Evolutionary conservation across 2,797 vertebrate species (phyloP).

Genomic region (Bradypodion ventrale): DNA sequence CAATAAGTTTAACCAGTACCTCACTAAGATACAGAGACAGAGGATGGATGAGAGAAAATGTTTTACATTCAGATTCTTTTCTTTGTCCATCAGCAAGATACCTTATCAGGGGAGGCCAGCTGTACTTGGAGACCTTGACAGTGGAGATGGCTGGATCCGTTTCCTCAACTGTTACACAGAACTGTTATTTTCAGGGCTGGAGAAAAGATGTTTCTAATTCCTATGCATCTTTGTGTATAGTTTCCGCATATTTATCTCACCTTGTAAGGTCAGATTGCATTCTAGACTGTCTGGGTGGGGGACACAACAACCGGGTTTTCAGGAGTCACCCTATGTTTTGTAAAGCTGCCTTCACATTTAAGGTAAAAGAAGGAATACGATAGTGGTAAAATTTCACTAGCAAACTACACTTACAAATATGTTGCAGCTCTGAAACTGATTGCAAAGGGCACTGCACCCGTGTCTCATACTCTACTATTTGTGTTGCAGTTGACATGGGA

Average conservation of each 20-base stretch:
- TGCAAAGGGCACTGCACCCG: background rate
- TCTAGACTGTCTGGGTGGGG: background rate
- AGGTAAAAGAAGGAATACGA: too few relatives aligned
- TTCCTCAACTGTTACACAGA: constrained; percentile 35
- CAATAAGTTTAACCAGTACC: constrained; percentile 16
- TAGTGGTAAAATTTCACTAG: too few relatives aligned
- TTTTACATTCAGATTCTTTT: constrained; percentile 29
- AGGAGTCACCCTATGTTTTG: background rate
- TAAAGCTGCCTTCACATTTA: background rate
- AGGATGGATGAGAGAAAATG: background rate
- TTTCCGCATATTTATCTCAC: constrained; percentile 40
- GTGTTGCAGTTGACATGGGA: background rate
- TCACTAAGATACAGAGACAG: background rate
- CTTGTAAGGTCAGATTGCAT: background rate
- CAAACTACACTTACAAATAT: too few relatives aligned
- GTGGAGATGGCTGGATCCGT: background rate
- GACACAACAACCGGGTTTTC: constrained; percentile 20
- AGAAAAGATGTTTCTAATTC: background rate
- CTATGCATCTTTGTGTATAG: background rate
- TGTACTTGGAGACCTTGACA: constrained; percentile 43
- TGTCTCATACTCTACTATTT: background rate
- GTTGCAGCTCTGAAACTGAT: background rate
- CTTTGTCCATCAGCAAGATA: constrained; percentile 15
- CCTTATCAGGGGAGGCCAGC: constrained; percentile 45
- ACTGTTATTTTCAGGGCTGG: background rate